Conservation (phyloP, 2,888 invertebrate genomes). For the Drymonia ruficornis region DNA sequence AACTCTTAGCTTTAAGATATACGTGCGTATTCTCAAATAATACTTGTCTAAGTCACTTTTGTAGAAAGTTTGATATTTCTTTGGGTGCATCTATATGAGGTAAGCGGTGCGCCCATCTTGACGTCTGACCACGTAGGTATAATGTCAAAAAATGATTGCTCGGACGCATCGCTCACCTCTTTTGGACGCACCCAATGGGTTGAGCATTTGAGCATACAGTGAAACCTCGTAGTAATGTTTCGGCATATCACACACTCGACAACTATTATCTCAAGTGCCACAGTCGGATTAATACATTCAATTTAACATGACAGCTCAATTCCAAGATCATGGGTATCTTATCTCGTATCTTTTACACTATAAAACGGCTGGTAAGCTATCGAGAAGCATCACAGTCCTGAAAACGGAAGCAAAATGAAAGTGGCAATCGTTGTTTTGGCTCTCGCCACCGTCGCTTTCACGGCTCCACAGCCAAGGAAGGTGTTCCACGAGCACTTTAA, state of each 20-base stretch:
- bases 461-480: slow-evolving; percentile 63
- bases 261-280: not conserved
- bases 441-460: slow-evolving; percentile 46
- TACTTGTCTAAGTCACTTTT: no score
- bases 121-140: no score
- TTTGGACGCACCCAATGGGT: no score
- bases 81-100: no score
- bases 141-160: no score
- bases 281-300: not conserved
- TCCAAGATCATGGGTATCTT: not conserved
- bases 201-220: no score
- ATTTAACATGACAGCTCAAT: not conserved
- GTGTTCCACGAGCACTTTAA: slow-evolving; percentile 66
- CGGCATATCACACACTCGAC: not conserved
- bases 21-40: no score
- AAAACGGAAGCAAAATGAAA: slow-evolving; percentile 52
- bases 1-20: no score
- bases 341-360: not conserved
- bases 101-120: no score
- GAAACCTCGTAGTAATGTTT: no score
- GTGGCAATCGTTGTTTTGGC: slow-evolving; percentile 47
- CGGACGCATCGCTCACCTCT: no score
- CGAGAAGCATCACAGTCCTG: not conserved
- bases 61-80: no score
- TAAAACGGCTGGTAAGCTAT: not conserved